Evolutionary conservation across 2,888 invertebrate species (phyloP), one percentile per base, ranked within the genome.

Genomic region (Creontiades dilutus): DNA sequence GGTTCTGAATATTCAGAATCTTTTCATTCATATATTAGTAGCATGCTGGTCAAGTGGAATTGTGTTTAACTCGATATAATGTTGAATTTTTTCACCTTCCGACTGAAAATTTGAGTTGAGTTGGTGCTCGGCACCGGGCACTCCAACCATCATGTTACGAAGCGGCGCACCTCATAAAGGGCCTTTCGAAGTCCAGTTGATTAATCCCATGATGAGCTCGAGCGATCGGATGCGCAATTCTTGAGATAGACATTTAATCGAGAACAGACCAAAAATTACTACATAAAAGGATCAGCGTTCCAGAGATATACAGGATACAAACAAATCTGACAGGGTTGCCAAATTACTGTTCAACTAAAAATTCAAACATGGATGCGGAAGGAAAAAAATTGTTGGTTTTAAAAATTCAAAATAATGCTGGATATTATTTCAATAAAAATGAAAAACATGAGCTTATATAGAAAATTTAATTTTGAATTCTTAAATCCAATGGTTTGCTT

Each of bases 121-220:
- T 92, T 95, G 94, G 93, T 95, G 95, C 92, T 94, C 94, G 93
- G 94, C 94, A 93, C 94, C 94, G 93, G 95, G 94, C 93, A 95
- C 93, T 92, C 95, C 95, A 92, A 95, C 95, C 95, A 95, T 95
- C 92, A 91, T 92, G 90, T 91, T 90, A 89, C 52, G 89, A 87
- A 76, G 75, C 61, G 12, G 27, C 23, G 23, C 19, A 19, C 37
- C 48, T 55, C 78, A 80, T 28, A n/a, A n/a, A 52, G 23, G 52
- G 23, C 27, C 14, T 37, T 61, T 75, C 75, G 0, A 23, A 12
- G 1, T 23, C 23, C 27, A 19, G 5, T 19, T 52, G 52, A 19
- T 52, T 52, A 23, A 23, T 19, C 80, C 19, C 46, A 80, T 48
- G 47, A 80, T 80, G 0, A n/a, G 46, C 28, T 16, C 14, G 46